These are phyloP conservation scores for Pseudomugil gertrudae DNA, from an alignment of 2,797 vertebrate species.

Conservation along the genomic window DNA sequence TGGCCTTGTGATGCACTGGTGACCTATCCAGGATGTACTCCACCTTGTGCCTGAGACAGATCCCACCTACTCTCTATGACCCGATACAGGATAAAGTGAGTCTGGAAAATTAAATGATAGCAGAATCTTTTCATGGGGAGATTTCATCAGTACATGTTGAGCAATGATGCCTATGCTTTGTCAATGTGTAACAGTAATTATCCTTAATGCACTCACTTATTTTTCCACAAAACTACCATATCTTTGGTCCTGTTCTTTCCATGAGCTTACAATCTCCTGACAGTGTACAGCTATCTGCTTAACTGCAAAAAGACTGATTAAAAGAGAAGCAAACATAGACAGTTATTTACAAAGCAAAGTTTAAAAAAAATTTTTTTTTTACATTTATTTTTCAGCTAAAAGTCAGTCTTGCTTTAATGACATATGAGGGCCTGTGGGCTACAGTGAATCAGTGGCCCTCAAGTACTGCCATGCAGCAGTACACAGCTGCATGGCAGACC, in stretches of 20 bases:
- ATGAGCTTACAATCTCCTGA: conserved; percentile 12
- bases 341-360: conserved; percentile 44
- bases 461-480: no score
- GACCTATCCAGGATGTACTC: neutral
- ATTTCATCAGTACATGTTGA: conserved; percentile 71
- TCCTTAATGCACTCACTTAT: conserved; percentile 15
- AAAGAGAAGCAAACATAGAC: conserved; percentile 38
- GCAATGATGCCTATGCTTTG: conserved; percentile 23
- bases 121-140: conserved; percentile 66
- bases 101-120: neutral
- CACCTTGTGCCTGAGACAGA: neutral
- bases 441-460: conserved; percentile 75
- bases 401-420: conserved; percentile 69
- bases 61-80: neutral
- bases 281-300: conserved; percentile 10
- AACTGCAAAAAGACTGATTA: conserved; percentile 27
- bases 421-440: conserved; percentile 65
- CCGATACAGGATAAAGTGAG: neutral
- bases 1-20: conserved; percentile 1
- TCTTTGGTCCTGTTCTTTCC: conserved; percentile 12
- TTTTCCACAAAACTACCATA: conserved; percentile 21
- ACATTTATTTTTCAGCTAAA: conserved; percentile 70
- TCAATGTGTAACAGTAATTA: conserved; percentile 5
- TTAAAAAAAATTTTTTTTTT: conserved; percentile 68
- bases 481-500: conserved; percentile 64